Base-by-base conservation (phyloP, 64 coral and sea anemone genomes). In the Catalaphyllia jardinei region DNA sequence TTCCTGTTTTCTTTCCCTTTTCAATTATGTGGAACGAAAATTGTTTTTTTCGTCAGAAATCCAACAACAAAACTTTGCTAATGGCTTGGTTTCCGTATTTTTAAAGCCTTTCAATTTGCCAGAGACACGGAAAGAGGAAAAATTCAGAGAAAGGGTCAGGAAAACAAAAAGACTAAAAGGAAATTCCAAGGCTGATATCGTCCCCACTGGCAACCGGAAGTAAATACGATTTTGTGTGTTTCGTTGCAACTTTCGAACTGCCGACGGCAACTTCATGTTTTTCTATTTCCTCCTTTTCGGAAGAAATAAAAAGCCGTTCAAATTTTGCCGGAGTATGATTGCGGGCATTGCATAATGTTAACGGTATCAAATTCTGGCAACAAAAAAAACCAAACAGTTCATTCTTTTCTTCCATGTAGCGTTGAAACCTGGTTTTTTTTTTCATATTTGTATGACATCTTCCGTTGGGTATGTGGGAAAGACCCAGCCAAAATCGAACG, bases 1-100 rank as follows among this genome's bases (percentile, higher is more conserved):
- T 85, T 85, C 81, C 81, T 85, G 81, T 85, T 85, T 85, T 69
- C 63, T 83, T 83, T 83, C 79, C 52, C 79, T 83, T 83, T 83
- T 42, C 79, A 83, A 83, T 83, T 83, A 83, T 61, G 61, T 29
- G 38, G 38, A 85, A 71, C 20, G 63, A 85, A 69, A 85, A 83
- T 67, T 27, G 10, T 3, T 22, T 24, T 49, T 71, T 63, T 71
- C 35, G 19, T 13, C 25, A 39, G 63, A 85, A 85, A 72, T 83
- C 22, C 39, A 71, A 22, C 33, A 38, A 85, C 24, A 85, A 71
- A 51, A 28, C 35, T 24, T 25, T 28, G 17, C n/a, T 85, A 85
- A 85, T 85, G 33, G 63, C 20, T 85, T 28, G 60, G 60, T 67
- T 65, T 67, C 61, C 31, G 29, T 12, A 9, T 14, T 38, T 51